Percentiles rank a stretch among this genome's conserved stretches.
phyloP scores from a whole-genome alignment of 2,888 invertebrate genomes.

The Rotaria socialis region DNA sequence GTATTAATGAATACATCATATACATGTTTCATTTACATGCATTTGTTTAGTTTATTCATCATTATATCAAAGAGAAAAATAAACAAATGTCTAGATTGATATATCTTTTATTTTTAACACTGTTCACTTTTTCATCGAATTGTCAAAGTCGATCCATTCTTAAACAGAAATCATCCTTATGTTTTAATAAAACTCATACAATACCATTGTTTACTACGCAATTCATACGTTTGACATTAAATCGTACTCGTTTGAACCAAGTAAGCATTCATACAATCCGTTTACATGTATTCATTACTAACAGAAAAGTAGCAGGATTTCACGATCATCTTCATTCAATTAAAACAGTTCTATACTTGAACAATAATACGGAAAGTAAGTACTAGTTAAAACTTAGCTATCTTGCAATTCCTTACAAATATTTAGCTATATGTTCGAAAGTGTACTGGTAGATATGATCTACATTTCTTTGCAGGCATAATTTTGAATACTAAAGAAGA shows the following conservation, averaged over 20 bases:
- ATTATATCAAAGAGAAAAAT: no score
- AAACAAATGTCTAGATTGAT: neutral
- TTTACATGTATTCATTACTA: neutral
- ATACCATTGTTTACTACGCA: neutral
- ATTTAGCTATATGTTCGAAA: no score
- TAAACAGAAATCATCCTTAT: neutral
- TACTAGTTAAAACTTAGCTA: no score
- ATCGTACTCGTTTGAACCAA: neutral
- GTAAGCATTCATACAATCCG: neutral
- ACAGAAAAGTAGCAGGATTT: neutral
- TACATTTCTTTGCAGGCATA: no score
- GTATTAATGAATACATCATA: no score
- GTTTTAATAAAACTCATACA: neutral
- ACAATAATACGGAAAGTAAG: neutral
- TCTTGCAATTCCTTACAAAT: no score
- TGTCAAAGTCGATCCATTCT: neutral
- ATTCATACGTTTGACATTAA: neutral
- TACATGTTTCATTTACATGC: no score
- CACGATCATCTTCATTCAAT: neutral
- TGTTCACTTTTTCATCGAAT: neutral
- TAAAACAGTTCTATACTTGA: neutral
- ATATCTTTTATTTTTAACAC: neutral
- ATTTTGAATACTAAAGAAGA: no score
- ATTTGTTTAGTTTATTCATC: no score
- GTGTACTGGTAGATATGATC: no score